These are phyloP conservation scores for Alouatta palliata DNA, from an alignment of 2,113 vertebrate species.

Conservation along the genomic window DNA sequence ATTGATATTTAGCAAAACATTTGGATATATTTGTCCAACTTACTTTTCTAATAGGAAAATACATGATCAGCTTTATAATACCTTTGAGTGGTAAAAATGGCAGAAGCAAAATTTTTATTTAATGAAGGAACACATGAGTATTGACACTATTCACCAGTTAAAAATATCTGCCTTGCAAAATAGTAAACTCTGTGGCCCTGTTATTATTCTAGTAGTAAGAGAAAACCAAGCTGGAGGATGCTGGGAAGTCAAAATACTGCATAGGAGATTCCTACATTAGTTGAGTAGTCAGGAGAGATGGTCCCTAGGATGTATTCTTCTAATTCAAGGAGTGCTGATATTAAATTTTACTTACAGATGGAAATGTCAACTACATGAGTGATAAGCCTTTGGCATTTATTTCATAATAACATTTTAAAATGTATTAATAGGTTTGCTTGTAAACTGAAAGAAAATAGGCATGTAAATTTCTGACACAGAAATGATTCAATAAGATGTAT, in stretches of 20 bases:
- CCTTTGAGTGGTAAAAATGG: neutral
- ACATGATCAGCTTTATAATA: neutral
- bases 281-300: neutral
- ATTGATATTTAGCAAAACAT: slow-evolving; percentile 5
- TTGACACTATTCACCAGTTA: neutral
- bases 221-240: neutral
- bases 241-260: neutral
- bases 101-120: slow-evolving; percentile 1
- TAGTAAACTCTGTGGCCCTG: neutral
- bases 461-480: neutral
- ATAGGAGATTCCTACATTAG: neutral
- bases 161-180: neutral
- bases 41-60: neutral
- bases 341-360: neutral
- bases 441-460: neutral
- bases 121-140: neutral
- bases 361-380: neutral
- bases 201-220: neutral
- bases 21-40: neutral
- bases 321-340: neutral
- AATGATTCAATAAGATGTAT: neutral
- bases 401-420: neutral
- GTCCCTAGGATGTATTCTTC: neutral
- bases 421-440: neutral
- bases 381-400: neutral